phyloP scores from a whole-genome alignment of 2,797 vertebrate species.

The Vultur gryphus region DNA sequence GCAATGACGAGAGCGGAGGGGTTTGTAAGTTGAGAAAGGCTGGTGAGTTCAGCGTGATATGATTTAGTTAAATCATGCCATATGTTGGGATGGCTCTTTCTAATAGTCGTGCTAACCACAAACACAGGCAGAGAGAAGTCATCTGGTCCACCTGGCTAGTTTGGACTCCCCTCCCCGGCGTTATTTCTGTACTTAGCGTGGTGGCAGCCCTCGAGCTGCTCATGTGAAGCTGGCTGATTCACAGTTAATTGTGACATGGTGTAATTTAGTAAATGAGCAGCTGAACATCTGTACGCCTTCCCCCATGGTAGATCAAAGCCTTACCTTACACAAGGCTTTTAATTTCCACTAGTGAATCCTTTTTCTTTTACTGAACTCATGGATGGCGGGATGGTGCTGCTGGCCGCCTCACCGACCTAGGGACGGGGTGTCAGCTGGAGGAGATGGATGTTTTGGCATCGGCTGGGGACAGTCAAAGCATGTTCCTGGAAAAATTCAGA shows the following conservation, averaged over 20 bases:
- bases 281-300: constrained; percentile 65
- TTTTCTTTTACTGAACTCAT: background rate
- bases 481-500: background rate
- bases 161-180: background rate
- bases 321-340: constrained; percentile 47
- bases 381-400: background rate
- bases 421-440: background rate
- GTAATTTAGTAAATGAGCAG: constrained; percentile 69
- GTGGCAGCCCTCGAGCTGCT: constrained; percentile 53
- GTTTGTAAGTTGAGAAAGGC: constrained; percentile 60
- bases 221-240: constrained; percentile 61
- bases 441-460: background rate
- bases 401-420: background rate
- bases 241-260: constrained; percentile 67
- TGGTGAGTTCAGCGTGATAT: constrained; percentile 43
- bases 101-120: constrained; percentile 35
- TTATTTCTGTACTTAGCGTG: background rate
- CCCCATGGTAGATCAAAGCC: constrained; percentile 54
- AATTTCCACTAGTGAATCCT: constrained; percentile 15
- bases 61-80: constrained; percentile 50
- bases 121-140: background rate
- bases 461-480: fast-evolving
- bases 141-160: constrained; percentile 40
- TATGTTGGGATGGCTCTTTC: constrained; percentile 44
- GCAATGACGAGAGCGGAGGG: constrained; percentile 43